Base-by-base conservation (phyloP, 2,888 invertebrate genomes). In the Torymus tubicola region DNA sequence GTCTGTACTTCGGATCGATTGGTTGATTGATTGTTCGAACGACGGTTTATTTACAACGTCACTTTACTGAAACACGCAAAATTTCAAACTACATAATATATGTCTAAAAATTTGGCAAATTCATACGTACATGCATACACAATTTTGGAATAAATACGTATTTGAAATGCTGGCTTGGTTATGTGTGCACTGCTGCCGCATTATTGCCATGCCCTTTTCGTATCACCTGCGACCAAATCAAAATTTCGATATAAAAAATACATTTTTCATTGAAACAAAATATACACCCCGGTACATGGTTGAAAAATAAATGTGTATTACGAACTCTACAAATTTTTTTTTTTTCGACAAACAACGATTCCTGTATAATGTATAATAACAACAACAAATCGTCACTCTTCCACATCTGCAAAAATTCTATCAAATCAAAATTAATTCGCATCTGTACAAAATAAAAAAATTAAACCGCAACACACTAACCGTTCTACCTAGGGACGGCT, bases 171-270 rank as follows among this genome's bases (percentile, higher is more conserved):
- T 88, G 88, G 87, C 88, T 89, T 88, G 87, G 86, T 88, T 76
- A 88, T 85, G 85, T 88, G 86, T 88, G 87, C 88, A 89, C 87
- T 85, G 85, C 87, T 85, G 87, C 85, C 85, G 87, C 87, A 88
- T 88, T 86, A 87, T 87, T 85, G 85, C 86, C 86, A 87, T 87
- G 84, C 83, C 85, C 85, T 86, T 42, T 83, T 84, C 83, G 85
- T 87, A 85, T 85, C 85, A 80, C 84, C 84, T 81, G 70, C 82
- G 50, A 75, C 69, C 80, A 80, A 79, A 84, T 76, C 79, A 84
- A 82, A 81, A 77, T 75, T 74, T 78, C 24, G 10, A 55, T 68
- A 52, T 68, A n/a, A 31, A 68, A 69, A 69, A 77, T 50, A 73
- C 53, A 16, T 68, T 53, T 60, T 10, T 55, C 58, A 72, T 79